Evolutionary conservation across 1,140 invertebrate genomes (phyloP), one percentile per base, ranked within the genome.

Genomic region (Pseudomyrmex concolor): DNA sequence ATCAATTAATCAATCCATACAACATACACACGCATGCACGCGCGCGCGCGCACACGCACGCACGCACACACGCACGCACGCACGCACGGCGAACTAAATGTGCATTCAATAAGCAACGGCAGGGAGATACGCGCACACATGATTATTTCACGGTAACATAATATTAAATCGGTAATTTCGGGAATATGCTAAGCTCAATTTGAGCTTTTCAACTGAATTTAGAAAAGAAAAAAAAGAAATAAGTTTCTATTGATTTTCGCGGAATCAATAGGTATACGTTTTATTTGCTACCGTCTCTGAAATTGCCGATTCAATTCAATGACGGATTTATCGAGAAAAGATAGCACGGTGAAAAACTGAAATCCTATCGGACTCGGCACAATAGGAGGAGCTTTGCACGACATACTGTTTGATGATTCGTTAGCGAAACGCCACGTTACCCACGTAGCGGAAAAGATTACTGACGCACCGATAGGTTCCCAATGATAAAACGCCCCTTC

Each of bases 381-480:
- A 77, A 68, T 77, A 55, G 51, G 50, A 67, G 45, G 50, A 64
- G 74, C 51, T 77, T 68, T 67, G 43, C 76, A 54, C 66, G 76
- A 80, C 54, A 34, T 71, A 70, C 55, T 80, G 54, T 80, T 71
- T 80, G 76, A 76, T 43, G 72, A 78, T 70, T 78, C 64, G 74
- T 78, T 68, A 78, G 74, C 19, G 62, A 67, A 87, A 85, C 67
- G 13, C 34, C 19, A 50, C 25, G 63, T 51, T 59, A 80, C 34
- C 34, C 57, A 45, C 45, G 78, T 51, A 62, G 54, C 59, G 70
- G 45, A 54, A 51, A 86, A 86, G 82, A 72, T 89, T 71, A 60
- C 68, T 80, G 68, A 73, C 78, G 51, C 78, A 67, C 76, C 73
- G 78, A 88, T 88, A 84, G 82, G 51, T 88, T 55, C 25, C 54